Percentiles rank a stretch among this genome's conserved stretches.
phyloP scores from a whole-genome alignment of 2,888 invertebrate species.

The Drosophila tripunctata region DNA sequence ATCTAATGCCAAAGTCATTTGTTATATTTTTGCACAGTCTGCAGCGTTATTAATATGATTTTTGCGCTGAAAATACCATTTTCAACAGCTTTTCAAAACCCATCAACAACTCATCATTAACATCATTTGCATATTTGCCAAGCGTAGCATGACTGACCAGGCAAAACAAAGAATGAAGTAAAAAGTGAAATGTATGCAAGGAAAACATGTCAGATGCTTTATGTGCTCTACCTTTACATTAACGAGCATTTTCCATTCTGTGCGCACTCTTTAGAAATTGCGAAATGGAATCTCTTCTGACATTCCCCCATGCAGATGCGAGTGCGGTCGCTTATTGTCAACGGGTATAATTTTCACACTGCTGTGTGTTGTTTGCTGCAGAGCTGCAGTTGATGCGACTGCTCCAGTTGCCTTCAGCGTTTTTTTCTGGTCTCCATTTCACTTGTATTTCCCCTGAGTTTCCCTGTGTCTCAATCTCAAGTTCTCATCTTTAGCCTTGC shows the following conservation, averaged over 20 bases:
- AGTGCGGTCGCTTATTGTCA: constrained; percentile 54
- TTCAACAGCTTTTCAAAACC: constrained; percentile 7
- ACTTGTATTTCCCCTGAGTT: not conserved
- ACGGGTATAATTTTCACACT: constrained; percentile 73
- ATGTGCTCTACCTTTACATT: constrained; percentile 3
- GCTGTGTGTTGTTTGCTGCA: not conserved
- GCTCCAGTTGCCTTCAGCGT: constrained; percentile 21
- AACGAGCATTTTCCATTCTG: not conserved
- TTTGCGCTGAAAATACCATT: constrained; percentile 1
- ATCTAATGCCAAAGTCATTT: not conserved
- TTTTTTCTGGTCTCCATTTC: constrained; percentile 10
- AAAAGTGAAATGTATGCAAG: constrained; percentile 8
- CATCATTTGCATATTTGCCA: constrained; percentile 40
- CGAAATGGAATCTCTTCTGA: constrained; percentile 43
- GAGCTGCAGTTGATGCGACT: constrained; percentile 18
- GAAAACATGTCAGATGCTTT: constrained; percentile 9
- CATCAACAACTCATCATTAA: constrained; percentile 11
- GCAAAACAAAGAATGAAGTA: not conserved
- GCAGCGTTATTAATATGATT: not conserved
- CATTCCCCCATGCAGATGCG: constrained; percentile 5
- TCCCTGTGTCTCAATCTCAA: not conserved
- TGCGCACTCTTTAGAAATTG: constrained; percentile 27
- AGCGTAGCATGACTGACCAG: constrained; percentile 18
- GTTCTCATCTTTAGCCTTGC: constrained; percentile 19
- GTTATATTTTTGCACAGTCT: not conserved